Percentiles rank a stretch among this genome's conserved stretches.
phyloP scores from a whole-genome alignment of 64 coral and sea anemone species.

The Montipora cactus region DNA sequence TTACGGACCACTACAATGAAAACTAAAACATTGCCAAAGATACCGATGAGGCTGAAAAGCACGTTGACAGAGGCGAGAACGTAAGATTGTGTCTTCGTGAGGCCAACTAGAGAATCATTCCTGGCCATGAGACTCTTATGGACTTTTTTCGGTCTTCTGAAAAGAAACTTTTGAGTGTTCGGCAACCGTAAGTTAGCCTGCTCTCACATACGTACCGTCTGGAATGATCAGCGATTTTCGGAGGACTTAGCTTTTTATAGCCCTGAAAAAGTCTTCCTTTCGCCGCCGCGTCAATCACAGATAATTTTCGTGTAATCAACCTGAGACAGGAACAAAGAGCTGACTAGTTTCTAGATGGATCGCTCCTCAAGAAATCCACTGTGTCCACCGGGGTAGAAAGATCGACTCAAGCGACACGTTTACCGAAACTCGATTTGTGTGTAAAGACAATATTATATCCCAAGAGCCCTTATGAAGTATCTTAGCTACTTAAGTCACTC shows the following conservation, averaged over 20 bases:
- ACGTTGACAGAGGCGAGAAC: slow-evolving; percentile 77
- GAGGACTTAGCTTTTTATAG: background rate
- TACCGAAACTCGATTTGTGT: background rate
- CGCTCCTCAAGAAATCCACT: background rate
- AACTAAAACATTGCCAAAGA: slow-evolving; percentile 86
- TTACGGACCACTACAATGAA: slow-evolving; percentile 53
- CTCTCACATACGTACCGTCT: background rate
- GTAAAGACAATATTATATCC: background rate
- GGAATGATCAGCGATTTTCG: background rate
- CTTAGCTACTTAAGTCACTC: too few relatives aligned
- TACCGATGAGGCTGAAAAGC: slow-evolving; percentile 76
- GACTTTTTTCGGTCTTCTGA: background rate
- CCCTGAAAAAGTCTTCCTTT: background rate
- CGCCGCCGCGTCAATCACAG: background rate
- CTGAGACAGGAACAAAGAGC: background rate
- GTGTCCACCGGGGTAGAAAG: background rate
- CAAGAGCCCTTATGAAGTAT: background rate
- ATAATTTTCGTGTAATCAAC: background rate
- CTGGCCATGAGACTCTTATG: background rate
- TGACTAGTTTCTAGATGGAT: too few relatives aligned
- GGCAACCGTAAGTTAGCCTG: background rate
- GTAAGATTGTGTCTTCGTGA: background rate
- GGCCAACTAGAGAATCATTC: background rate
- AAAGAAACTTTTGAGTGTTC: background rate
- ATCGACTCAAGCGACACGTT: background rate